Base-by-base conservation (phyloP, 2,888 invertebrate species). In the Lycophotia porphyrea region DNA sequence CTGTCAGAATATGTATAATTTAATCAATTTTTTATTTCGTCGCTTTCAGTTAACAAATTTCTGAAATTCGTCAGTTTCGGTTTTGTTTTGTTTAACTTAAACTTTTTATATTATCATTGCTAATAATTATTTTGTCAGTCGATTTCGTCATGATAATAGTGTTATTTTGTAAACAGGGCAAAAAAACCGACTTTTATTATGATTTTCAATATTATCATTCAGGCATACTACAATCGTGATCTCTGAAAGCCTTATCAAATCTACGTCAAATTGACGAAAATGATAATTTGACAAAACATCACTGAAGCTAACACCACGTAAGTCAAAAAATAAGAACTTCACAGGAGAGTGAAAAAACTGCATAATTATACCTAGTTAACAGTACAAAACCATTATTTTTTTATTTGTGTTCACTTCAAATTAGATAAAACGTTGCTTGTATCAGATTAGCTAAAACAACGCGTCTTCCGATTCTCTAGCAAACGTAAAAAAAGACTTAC, bases 61-160 rank as follows among this genome's bases (percentile, higher is more conserved):
- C 52, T 31, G 39, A 39, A 68, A 69, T 13, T n/a, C n/a, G 15
- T 78, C 52, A 64, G n/a, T 58, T 7, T 49, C 42, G 13, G 18
- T 18, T n/a, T 31, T n/a, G 4, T 44, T 27, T 47, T 49, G 36
- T 69, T 18, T 52, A 78, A 78, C 44, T 34, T 5, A 27, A 76
- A 58, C 34, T 60, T 49, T 72, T 58, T 42, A 34, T 13, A 64
- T 47, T 49, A 64, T 71, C 5, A 65, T 61, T 68, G 31, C 18
- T 47, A 78, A 72, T 66, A 39, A 63, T n/a, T 34, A 60, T 47
- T 60, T 63, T 81, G 55, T 67, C 67, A 81, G 67, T 78, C 39
- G 63, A 47, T 52, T 66, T 74, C 27, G 52, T 39, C 15, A 44
- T 5, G 9, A 18, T 34, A 18, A 27, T 60, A 39, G 36, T n/a